These are phyloP conservation scores for Oithona nana DNA, from an alignment of 2,888 invertebrate species.

Conservation along the genomic window DNA sequence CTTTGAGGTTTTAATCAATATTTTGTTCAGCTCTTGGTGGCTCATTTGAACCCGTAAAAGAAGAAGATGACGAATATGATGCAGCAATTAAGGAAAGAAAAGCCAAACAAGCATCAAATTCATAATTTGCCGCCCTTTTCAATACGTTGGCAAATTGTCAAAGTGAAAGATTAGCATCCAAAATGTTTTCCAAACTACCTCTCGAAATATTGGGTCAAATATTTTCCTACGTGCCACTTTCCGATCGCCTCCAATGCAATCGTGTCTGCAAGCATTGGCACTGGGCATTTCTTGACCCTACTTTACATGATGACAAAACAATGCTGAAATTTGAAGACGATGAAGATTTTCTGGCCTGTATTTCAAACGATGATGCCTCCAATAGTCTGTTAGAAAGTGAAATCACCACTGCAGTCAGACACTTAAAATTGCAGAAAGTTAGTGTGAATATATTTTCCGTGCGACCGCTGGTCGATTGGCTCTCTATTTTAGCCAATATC, in stretches of 20 bases:
- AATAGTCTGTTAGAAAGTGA: neutral
- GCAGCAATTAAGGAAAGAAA: slow-evolving; percentile 2
- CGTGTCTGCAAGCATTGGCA: neutral
- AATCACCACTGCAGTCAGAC: neutral
- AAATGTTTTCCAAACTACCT: neutral
- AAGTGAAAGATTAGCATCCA: too few species aligned
- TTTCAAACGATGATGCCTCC: neutral
- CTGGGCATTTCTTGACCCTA: neutral
- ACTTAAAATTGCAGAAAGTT: neutral
- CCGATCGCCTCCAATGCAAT: neutral
- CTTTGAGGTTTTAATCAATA: too few species aligned
- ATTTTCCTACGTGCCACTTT: neutral
- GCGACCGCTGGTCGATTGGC: neutral
- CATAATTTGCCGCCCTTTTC: too few species aligned
- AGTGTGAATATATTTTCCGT: neutral
- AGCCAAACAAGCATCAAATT: neutral
- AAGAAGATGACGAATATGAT: slow-evolving; percentile 18
- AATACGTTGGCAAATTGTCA: too few species aligned
- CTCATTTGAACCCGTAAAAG: neutral
- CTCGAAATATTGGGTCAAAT: neutral
- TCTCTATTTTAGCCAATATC: neutral
- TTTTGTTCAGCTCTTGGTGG: neutral
- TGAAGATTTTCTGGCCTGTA: too few species aligned
- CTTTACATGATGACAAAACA: neutral
- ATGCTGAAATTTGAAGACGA: neutral